A percentile compares a stretch with the other conserved stretches of the same genome.
phyloP scores from a whole-genome alignment of 1,140 invertebrate genomes.

The Bombus confusus region DNA sequence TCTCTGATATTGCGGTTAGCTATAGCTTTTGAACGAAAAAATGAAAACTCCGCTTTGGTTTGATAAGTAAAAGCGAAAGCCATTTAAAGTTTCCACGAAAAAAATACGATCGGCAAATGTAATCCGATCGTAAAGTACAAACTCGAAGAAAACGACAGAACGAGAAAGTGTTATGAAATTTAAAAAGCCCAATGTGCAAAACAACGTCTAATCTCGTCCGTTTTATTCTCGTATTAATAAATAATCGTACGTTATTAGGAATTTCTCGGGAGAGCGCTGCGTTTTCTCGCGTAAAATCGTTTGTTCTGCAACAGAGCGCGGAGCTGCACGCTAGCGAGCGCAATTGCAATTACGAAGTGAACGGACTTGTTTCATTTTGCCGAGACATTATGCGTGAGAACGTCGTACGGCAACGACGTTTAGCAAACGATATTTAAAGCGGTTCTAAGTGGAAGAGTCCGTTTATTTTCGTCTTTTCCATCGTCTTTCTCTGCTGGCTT shows the following conservation, averaged over 20 bases:
- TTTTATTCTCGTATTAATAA: background rate
- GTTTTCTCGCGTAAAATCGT: background rate
- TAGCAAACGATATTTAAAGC: constrained; percentile 19
- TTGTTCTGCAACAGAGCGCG: background rate
- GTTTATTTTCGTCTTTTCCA: constrained; percentile 15
- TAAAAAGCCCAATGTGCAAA: background rate
- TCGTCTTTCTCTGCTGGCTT: background rate
- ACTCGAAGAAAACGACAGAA: background rate
- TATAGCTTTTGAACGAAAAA: background rate
- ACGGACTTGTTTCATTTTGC: constrained; percentile 58
- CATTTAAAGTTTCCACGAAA: background rate
- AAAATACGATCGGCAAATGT: background rate
- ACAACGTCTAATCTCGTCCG: background rate
- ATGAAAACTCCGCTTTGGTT: background rate
- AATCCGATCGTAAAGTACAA: background rate
- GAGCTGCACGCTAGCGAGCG: constrained; percentile 34
- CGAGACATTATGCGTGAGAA: constrained; percentile 56
- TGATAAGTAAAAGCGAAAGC: background rate
- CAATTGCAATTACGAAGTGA: constrained; percentile 61
- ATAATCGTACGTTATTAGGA: background rate
- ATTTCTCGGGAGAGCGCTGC: too few relatives aligned
- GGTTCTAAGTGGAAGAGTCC: background rate
- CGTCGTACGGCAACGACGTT: constrained; percentile 35
- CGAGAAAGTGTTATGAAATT: background rate
- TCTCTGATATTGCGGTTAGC: background rate